Percentiles rank a stretch among this genome's conserved stretches.
These are phyloP conservation scores for Itoplectis maculator DNA, from an alignment of 2,888 invertebrate genomes.

Conservation along the genomic window DNA sequence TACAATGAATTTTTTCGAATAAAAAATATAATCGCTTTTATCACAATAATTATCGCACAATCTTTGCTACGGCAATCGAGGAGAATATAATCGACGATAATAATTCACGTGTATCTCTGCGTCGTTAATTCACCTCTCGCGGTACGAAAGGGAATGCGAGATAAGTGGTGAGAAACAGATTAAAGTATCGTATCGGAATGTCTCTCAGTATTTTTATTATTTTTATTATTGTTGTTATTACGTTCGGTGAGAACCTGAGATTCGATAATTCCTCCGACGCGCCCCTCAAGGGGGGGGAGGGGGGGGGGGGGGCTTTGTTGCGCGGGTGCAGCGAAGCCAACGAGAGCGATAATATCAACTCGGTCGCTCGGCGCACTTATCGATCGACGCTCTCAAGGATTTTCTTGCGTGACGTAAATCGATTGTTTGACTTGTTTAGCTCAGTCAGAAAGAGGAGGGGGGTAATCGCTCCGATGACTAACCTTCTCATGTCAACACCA, in stretches of 20 bases:
- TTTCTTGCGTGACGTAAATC: constrained; percentile 57
- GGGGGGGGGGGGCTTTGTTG: constrained; percentile 23
- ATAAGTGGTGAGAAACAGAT: not conserved
- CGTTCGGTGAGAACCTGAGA: not conserved
- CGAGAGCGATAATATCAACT: constrained; percentile 62
- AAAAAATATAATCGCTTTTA: not conserved
- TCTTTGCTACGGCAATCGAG: constrained; percentile 7
- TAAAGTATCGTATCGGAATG: not conserved
- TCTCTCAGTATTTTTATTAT: not conserved
- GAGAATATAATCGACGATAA: constrained; percentile 22
- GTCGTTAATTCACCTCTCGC: not conserved
- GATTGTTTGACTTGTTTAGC: constrained; percentile 58
- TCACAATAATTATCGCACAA: constrained; percentile 1
- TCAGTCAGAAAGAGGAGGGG: no score
- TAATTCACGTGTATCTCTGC: not conserved
- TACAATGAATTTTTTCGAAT: not conserved
- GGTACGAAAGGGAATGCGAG: not conserved
- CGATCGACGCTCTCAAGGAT: constrained; percentile 67
- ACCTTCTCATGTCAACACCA: constrained; percentile 4
- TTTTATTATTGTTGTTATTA: not conserved
- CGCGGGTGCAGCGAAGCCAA: constrained; percentile 36
- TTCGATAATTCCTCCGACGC: constrained; percentile 11
- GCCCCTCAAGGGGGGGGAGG: no score
- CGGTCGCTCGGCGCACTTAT: constrained; percentile 60
- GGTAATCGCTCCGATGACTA: constrained; percentile 54